phyloP scores from a whole-genome alignment of 2,797 vertebrate species.

The Erithacus rubecula region DNA sequence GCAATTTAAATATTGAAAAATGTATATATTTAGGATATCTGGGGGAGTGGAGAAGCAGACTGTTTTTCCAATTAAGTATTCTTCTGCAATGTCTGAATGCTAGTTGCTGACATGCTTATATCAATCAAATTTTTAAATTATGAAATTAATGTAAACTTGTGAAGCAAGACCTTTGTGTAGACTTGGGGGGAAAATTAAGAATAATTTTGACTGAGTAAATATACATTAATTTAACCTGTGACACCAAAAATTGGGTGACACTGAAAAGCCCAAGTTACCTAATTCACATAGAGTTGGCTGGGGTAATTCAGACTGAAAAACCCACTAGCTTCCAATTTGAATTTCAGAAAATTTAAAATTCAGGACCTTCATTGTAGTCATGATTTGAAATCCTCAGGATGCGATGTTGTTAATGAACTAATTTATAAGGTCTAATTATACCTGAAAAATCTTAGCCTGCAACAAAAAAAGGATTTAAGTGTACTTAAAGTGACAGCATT shows the following conservation, averaged over 20 bases:
- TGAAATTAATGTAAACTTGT: not conserved
- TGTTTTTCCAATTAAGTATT: not conserved
- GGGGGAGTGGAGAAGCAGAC: not conserved
- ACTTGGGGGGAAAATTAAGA: not conserved
- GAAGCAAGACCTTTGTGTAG: not conserved
- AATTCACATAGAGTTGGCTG: not conserved
- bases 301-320: not conserved
- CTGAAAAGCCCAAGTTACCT: not conserved
- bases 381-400: not conserved
- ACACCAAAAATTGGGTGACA: not conserved
- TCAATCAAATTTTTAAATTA: not conserved
- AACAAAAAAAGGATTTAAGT: not conserved
- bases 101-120: not conserved
- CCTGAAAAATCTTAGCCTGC: not conserved
- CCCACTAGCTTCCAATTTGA: not conserved
- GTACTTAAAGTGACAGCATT: not conserved
- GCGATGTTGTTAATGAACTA: not conserved
- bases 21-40: not conserved
- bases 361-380: not conserved
- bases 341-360: not conserved
- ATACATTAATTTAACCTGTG: not conserved
- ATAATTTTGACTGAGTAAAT: not conserved
- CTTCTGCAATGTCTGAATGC: not conserved
- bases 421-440: constrained; percentile 11
- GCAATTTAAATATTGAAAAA: not conserved